phyloP scores from a whole-genome alignment of 2,113 vertebrate species.

The Hucho hucho region DNA sequence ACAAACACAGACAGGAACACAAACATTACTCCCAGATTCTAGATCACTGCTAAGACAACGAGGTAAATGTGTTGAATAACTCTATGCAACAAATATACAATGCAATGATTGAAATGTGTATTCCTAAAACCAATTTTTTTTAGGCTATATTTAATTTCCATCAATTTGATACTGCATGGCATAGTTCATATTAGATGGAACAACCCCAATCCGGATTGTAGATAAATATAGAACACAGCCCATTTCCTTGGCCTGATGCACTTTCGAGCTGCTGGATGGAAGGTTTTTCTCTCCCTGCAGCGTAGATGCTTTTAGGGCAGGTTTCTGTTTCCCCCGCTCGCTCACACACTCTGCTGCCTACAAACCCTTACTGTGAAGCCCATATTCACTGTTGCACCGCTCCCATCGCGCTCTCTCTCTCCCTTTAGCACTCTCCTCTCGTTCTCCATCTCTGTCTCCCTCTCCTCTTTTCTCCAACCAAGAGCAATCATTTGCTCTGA shows the following conservation, averaged over 20 bases:
- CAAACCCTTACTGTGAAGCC: slow-evolving; percentile 25
- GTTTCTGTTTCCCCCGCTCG: slow-evolving; percentile 4
- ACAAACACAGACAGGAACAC: too few species aligned
- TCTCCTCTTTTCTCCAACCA: slow-evolving; percentile 3
- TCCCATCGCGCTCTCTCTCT: slow-evolving; percentile 2
- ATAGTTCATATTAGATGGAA: too few species aligned
- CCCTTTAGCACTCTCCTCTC: background rate
- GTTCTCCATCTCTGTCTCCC: slow-evolving; percentile 6
- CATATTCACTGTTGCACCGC: slow-evolving; percentile 13
- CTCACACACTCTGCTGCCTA: slow-evolving; percentile 17
- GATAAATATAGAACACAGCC: background rate
- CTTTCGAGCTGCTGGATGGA: too few species aligned
- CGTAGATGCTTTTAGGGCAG: slow-evolving; percentile 20
- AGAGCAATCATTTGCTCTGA: slow-evolving; percentile 33
- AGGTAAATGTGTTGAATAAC: too few species aligned
- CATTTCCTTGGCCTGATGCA: background rate
- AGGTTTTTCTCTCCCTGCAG: background rate
- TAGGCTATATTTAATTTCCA: too few species aligned
- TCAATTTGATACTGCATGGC: too few species aligned
- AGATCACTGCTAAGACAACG: too few species aligned
- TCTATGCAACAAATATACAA: too few species aligned
- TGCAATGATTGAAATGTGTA: too few species aligned
- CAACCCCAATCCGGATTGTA: background rate
- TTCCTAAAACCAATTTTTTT: too few species aligned
- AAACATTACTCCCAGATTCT: too few species aligned